Conservation (phyloP, 2,888 invertebrate species). For the Dugesia japonica region DNA sequence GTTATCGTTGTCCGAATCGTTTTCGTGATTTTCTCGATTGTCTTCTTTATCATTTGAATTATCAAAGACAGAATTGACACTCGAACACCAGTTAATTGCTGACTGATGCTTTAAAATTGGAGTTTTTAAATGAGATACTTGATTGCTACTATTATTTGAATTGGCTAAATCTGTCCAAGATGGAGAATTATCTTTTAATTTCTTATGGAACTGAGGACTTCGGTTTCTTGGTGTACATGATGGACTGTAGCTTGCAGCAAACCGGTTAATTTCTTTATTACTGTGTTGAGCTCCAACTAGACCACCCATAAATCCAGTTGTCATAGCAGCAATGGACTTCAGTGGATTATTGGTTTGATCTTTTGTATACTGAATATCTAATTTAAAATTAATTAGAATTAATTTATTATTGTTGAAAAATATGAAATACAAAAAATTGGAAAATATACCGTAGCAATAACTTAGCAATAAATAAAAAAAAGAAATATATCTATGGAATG, state of each 20-base stretch:
- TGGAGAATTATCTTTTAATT: not conserved
- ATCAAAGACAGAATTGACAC: not conserved
- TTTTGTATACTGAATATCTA: slow-evolving; percentile 22
- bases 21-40: not conserved
- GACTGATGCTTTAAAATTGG: not conserved
- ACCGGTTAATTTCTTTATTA: slow-evolving; percentile 26
- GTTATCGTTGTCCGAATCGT: not conserved
- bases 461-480: too few relatives aligned
- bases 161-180: not conserved
- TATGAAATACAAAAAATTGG: not conserved
- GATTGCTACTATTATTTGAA: not conserved
- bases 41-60: slow-evolving; percentile 2
- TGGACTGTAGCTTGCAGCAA: slow-evolving; percentile 21
- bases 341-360: slow-evolving; percentile 33
- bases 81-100: not conserved
- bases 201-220: slow-evolving; percentile 4
- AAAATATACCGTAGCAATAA: too few relatives aligned
- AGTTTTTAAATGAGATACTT: slow-evolving; percentile 11
- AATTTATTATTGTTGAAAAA: not conserved
- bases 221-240: slow-evolving; percentile 5
- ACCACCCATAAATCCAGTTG: slow-evolving; percentile 33
- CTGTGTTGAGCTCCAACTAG: slow-evolving; percentile 32
- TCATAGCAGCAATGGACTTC: slow-evolving; percentile 33
- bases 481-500: too few relatives aligned
- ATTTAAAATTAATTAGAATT: not conserved